A percentile compares a stretch with the other conserved stretches of the same genome.
Conservation (phyloP, 2,888 invertebrate genomes). For the Calameuta idolon region DNA sequence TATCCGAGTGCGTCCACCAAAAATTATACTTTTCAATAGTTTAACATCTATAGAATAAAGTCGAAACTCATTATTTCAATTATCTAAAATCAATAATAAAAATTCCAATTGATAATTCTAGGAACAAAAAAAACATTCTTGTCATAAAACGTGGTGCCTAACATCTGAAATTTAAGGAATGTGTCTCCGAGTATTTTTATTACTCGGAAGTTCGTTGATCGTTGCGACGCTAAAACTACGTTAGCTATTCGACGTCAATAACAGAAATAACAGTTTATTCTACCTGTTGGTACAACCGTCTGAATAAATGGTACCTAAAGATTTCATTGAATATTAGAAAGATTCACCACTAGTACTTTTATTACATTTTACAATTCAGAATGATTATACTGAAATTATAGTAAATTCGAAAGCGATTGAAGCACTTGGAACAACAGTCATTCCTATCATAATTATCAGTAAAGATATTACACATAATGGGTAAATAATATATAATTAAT, state of each 20-base stretch:
- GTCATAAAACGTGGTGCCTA: not conserved
- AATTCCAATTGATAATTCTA: not conserved
- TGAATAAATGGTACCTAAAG: not conserved
- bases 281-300: not conserved
- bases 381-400: not conserved
- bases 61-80: not conserved
- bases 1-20: not conserved
- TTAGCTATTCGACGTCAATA: not conserved
- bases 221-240: not conserved
- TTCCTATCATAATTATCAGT: too few relatives aligned
- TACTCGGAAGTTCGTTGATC: not conserved
- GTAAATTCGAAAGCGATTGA: not conserved
- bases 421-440: not conserved
- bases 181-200: not conserved
- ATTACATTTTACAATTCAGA: not conserved
- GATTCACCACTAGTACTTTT: not conserved
- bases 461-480: too few relatives aligned
- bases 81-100: not conserved
- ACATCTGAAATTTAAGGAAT: not conserved
- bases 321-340: not conserved
- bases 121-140: slow-evolving; percentile 8
- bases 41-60: slow-evolving; percentile 1
- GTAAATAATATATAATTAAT: too few relatives aligned
- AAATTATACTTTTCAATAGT: not conserved
- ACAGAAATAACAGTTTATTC: not conserved